Evolutionary conservation across 2,113 vertebrate genomes (phyloP).

Genomic region (Paralichthys olivaceus): DNA sequence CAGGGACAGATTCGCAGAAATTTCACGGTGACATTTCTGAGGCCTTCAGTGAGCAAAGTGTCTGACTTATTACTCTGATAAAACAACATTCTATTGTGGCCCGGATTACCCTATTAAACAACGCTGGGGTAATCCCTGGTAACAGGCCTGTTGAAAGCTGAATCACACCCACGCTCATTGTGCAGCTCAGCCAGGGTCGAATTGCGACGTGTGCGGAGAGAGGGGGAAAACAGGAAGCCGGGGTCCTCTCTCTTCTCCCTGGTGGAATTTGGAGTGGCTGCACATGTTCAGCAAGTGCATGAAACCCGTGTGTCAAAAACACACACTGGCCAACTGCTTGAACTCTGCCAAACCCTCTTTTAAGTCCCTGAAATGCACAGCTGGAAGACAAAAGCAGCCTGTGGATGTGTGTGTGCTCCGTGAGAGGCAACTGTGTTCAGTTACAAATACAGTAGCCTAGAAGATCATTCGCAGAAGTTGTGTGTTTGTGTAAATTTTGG

Average conservation of each 20-base stretch:
- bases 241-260: constrained; percentile 15
- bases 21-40: constrained; percentile 74
- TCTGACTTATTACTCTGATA: constrained; percentile 65
- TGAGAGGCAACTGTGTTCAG: constrained; percentile 8
- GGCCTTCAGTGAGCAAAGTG: constrained; percentile 56
- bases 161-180: constrained; percentile 52
- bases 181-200: constrained; percentile 17
- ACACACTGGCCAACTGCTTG: constrained; percentile 55
- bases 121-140: constrained; percentile 66
- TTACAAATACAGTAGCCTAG: constrained; percentile 11
- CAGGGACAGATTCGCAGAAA: constrained; percentile 70
- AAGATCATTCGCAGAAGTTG: not conserved
- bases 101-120: constrained; percentile 61
- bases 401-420: constrained; percentile 8
- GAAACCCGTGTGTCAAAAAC: constrained; percentile 47
- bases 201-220: constrained; percentile 48
- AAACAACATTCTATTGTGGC: constrained; percentile 67
- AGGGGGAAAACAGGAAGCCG: constrained; percentile 58
- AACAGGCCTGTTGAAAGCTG: constrained; percentile 77
- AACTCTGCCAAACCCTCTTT: constrained; percentile 44
- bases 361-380: constrained; percentile 66
- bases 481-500: not conserved
- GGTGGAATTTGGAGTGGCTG: constrained; percentile 52
- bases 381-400: constrained; percentile 46
- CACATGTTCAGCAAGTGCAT: constrained; percentile 48